Evolutionary conservation across 1,140 invertebrate species (phyloP).

Genomic region (Grapholita molesta): DNA sequence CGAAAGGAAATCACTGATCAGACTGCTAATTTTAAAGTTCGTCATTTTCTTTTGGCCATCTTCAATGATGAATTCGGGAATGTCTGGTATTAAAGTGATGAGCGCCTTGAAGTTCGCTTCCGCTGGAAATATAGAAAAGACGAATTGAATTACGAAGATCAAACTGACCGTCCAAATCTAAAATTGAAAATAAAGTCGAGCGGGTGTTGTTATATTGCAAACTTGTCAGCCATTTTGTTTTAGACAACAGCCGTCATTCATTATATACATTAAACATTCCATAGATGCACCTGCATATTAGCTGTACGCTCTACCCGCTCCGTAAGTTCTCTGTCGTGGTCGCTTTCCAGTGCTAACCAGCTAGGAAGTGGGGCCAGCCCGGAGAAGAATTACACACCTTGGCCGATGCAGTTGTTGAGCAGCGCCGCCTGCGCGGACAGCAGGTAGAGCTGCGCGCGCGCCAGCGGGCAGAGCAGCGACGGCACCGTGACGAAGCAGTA

Average conservation of each 20-base stretch:
- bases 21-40: constrained; percentile 85
- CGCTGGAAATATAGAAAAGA: constrained; percentile 79
- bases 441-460: constrained; percentile 91
- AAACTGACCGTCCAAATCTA: too few relatives aligned
- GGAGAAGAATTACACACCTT: constrained; percentile 80
- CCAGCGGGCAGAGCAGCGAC: constrained; percentile 87
- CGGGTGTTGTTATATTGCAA: too few relatives aligned
- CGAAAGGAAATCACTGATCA: constrained; percentile 89
- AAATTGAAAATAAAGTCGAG: too few relatives aligned
- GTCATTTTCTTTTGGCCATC: constrained; percentile 86
- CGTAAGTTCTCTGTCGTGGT: too few relatives aligned
- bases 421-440: constrained; percentile 93
- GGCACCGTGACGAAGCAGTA: constrained; percentile 98
- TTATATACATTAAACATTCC: too few relatives aligned
- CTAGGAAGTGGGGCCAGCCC: too few relatives aligned
- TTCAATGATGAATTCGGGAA: constrained; percentile 86
- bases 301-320: too few relatives aligned
- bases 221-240: too few relatives aligned
- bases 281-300: too few relatives aligned
- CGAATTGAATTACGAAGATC: too few relatives aligned
- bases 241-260: too few relatives aligned
- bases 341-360: too few relatives aligned
- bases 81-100: constrained; percentile 87
- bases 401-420: constrained; percentile 93
- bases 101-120: constrained; percentile 96